Evolutionary conservation across 2,888 invertebrate species (phyloP).

Genomic region (Elmis aenea): DNA sequence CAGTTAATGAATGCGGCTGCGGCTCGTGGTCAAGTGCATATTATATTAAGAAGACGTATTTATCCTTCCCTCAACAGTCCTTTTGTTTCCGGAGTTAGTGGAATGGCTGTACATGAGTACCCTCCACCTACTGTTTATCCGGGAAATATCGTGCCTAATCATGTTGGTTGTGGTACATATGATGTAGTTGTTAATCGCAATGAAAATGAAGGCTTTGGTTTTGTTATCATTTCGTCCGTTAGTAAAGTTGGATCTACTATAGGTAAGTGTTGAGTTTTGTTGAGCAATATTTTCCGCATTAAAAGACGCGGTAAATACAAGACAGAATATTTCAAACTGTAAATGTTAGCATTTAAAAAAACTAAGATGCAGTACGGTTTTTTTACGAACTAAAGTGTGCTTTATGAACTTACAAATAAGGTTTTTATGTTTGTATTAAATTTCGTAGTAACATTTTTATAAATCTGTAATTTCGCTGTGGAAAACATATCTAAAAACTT

Average conservation of each 20-base stretch:
- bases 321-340: no score
- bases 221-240: conserved; percentile 95
- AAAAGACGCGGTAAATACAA: no score
- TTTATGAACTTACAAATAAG: not conserved
- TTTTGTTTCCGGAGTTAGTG: conserved; percentile 10
- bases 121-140: conserved; percentile 10
- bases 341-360: no score
- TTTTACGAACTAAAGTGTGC: no score
- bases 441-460: conserved; percentile 7
- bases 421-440: not conserved
- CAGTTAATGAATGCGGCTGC: conserved; percentile 88
- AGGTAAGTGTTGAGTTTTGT: conserved; percentile 55
- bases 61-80: conserved; percentile 18
- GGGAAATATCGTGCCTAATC: conserved; percentile 12
- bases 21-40: conserved; percentile 76
- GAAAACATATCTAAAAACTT: no score
- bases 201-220: conserved; percentile 97
- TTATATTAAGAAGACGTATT: conserved; percentile 60
- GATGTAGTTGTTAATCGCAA: conserved; percentile 86
- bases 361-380: no score
- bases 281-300: no score
- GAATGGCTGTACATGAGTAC: conserved; percentile 20
- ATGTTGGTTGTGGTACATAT: conserved; percentile 56
- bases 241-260: conserved; percentile 86
- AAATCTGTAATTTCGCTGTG: no score